Conservation (phyloP, 2,888 invertebrate genomes). For the Caenorhabditis japonica region DNA sequence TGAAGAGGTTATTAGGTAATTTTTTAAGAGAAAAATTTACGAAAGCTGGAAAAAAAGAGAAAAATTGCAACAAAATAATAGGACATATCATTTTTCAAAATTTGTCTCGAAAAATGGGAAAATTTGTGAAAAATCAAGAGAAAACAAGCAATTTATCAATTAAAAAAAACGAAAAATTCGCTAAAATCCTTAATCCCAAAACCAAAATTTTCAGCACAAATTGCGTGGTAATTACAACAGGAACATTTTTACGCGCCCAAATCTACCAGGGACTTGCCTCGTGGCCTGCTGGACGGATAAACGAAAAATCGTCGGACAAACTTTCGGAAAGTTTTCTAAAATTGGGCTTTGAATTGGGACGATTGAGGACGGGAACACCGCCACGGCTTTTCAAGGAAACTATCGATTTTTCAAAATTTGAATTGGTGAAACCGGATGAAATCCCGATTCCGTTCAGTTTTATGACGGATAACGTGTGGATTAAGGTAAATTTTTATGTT, state of each 20-base stretch:
- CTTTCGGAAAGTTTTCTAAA: constrained; percentile 82
- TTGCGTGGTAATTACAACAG: constrained; percentile 86
- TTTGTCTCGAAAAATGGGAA: not conserved
- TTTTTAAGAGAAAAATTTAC: not conserved
- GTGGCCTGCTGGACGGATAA: constrained; percentile 83
- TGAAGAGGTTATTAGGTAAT: constrained; percentile 53
- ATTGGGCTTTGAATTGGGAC: constrained; percentile 84
- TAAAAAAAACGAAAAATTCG: not conserved
- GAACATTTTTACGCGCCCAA: constrained; percentile 88
- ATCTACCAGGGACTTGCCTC: constrained; percentile 87
- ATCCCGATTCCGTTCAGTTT: constrained; percentile 79
- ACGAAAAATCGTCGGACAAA: constrained; percentile 77
- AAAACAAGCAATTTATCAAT: not conserved
- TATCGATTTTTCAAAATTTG: constrained; percentile 72
- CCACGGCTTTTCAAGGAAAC: constrained; percentile 83
- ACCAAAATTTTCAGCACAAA: constrained; percentile 49
- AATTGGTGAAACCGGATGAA: constrained; percentile 63
- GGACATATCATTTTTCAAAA: no score
- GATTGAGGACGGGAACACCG: constrained; percentile 89
- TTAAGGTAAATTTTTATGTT: no score
- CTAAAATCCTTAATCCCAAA: constrained; percentile 12
- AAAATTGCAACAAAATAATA: not conserved
- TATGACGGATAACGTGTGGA: constrained; percentile 78
- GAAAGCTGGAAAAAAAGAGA: not conserved
- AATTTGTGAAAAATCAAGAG: constrained; percentile 11